These are phyloP conservation scores for Heterotis niloticus DNA, from an alignment of 2,113 vertebrate genomes.

Conservation along the genomic window DNA sequence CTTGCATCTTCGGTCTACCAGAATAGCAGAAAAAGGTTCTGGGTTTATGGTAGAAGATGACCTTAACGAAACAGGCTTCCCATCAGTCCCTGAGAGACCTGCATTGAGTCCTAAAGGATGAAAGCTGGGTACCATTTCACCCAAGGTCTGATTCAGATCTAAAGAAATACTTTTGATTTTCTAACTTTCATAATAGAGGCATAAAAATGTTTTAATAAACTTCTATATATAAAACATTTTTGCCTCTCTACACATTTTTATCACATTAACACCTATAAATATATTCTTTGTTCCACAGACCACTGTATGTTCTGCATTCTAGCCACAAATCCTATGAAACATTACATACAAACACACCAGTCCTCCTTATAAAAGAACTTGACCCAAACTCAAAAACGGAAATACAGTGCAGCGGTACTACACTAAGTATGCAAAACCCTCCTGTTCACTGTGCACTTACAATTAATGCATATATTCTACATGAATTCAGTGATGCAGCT, in stretches of 20 bases:
- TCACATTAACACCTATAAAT: not conserved
- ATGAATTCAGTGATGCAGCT: not conserved
- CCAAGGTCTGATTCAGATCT: not conserved
- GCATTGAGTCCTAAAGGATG: not conserved
- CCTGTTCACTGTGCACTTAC: not conserved
- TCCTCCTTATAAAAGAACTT: not conserved
- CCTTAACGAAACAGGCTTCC: not conserved
- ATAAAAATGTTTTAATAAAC: not conserved
- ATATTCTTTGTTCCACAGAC: slow-evolving; percentile 1
- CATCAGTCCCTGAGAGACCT: slow-evolving; percentile 20
- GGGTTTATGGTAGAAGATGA: not conserved
- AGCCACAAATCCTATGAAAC: not conserved
- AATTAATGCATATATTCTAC: slow-evolving; percentile 7
- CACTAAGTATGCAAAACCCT: not conserved
- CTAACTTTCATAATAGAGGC: not conserved
- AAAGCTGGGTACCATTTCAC: slow-evolving; percentile 8
- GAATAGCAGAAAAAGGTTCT: not conserved
- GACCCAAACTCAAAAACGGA: not conserved
- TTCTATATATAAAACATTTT: not conserved
- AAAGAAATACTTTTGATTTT: not conserved
- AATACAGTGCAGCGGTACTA: not conserved
- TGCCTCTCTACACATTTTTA: not conserved
- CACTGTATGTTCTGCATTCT: not conserved
- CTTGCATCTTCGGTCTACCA: not conserved
- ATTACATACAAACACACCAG: not conserved